These are phyloP conservation scores for Ancistrus triradiatus DNA, from an alignment of 2,113 vertebrate genomes.

Conservation along the genomic window DNA sequence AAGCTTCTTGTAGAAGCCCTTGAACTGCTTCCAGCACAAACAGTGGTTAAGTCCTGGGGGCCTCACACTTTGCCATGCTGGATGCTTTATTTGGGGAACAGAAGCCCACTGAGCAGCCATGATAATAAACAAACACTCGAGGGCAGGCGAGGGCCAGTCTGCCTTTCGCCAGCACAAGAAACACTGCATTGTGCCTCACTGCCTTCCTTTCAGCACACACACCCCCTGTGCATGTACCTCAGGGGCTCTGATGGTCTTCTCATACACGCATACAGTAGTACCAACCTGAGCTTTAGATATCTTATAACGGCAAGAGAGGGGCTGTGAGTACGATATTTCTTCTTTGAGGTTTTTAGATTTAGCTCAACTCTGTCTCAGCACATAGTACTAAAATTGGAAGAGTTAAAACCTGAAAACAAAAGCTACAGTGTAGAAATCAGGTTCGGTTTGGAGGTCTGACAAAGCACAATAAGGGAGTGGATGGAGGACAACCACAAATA, in stretches of 20 bases:
- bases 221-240: conserved; percentile 12
- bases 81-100: conserved; percentile 45
- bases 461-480: conserved; percentile 24
- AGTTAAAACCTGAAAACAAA: conserved; percentile 33
- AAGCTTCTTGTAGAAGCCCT: conserved; percentile 41
- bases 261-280: conserved; percentile 21
- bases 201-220: conserved; percentile 9
- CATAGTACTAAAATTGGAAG: conserved; percentile 18
- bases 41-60: conserved; percentile 42
- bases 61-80: conserved; percentile 47
- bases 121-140: conserved; percentile 51
- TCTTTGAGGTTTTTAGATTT: not conserved
- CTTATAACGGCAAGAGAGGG: conserved; percentile 34
- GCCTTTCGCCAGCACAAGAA: conserved; percentile 42
- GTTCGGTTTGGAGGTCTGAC: conserved; percentile 16
- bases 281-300: conserved; percentile 21
- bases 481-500: conserved; percentile 5
- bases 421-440: conserved; percentile 15
- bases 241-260: conserved; percentile 6
- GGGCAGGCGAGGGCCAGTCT: conserved; percentile 39
- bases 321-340: conserved; percentile 5
- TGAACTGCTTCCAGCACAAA: conserved; percentile 52
- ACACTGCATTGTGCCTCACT: conserved; percentile 35
- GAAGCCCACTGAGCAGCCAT: conserved; percentile 43
- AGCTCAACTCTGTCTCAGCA: not conserved